Evolutionary conservation across 2,888 invertebrate species (phyloP).

Genomic region (Alloscopus bannaensis): DNA sequence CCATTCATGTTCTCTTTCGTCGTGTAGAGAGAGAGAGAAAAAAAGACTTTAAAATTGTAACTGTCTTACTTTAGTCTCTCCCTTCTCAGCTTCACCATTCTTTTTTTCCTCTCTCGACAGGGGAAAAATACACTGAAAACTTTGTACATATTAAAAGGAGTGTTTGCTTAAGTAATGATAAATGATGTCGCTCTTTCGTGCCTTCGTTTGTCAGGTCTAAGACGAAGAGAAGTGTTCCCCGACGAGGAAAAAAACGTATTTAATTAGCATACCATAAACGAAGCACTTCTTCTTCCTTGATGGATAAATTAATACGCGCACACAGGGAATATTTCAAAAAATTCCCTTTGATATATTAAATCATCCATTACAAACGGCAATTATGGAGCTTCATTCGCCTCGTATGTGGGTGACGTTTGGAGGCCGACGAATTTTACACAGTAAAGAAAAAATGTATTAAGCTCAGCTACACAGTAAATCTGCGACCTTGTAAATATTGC

Average conservation of each 20-base stretch:
- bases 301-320: slow-evolving; percentile 25
- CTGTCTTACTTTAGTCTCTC: slow-evolving; percentile 3
- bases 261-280: slow-evolving; percentile 61
- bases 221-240: too few species aligned
- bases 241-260: slow-evolving; percentile 52
- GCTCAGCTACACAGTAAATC: too few species aligned
- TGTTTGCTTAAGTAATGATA: slow-evolving; percentile 60
- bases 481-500: too few species aligned
- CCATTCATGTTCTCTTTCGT: neutral
- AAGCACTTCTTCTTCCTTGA: slow-evolving; percentile 30
- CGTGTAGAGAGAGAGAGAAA: neutral
- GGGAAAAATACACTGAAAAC: neutral
- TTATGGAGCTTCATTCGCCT: slow-evolving; percentile 38
- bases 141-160: slow-evolving; percentile 21
- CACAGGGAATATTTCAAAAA: slow-evolving; percentile 10
- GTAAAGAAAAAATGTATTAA: too few species aligned
- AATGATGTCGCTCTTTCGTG: slow-evolving; percentile 56
- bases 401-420: slow-evolving; percentile 46
- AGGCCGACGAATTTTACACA: slow-evolving; percentile 54
- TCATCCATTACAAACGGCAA: slow-evolving; percentile 53
- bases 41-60: slow-evolving; percentile 1
- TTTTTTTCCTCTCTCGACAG: neutral
- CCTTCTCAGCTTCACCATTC: slow-evolving; percentile 1
- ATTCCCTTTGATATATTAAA: slow-evolving; percentile 42
- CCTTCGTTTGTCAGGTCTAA: slow-evolving; percentile 52